Evolutionary conservation across 1,140 invertebrate species (phyloP).

Genomic region (Penaeus japonicus): DNA sequence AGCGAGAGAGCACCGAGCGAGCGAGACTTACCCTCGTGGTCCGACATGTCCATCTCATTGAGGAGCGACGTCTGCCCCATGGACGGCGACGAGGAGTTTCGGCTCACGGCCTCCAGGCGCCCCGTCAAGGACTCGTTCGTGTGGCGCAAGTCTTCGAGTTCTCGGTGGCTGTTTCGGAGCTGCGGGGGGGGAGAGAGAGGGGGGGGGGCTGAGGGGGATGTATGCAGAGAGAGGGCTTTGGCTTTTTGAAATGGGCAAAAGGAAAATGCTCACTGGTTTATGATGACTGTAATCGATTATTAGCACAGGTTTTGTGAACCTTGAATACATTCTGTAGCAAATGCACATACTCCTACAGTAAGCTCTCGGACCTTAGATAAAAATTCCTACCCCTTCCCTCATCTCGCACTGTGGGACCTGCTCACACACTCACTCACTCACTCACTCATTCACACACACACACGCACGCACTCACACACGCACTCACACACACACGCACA

Average conservation of each 20-base stretch:
- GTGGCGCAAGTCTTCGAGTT: conserved; percentile 72
- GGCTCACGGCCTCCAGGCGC: conserved; percentile 64
- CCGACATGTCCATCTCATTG: conserved; percentile 69
- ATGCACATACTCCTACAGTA: too few relatives aligned
- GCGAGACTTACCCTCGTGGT: conserved; percentile 57
- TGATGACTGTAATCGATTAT: not conserved
- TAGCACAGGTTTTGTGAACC: not conserved
- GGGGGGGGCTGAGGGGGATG: not conserved
- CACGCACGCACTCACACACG: too few relatives aligned
- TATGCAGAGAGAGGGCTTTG: not conserved
- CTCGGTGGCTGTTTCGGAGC: conserved; percentile 67
- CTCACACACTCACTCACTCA: too few relatives aligned
- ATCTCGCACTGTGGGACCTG: too few relatives aligned
- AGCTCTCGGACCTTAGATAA: too few relatives aligned
- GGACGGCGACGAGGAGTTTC: conserved; percentile 60
- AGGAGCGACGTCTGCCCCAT: conserved; percentile 66
- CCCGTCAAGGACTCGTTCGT: conserved; percentile 66
- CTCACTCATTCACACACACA: too few relatives aligned
- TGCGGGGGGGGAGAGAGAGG: conserved; percentile 54
- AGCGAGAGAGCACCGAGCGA: not conserved
- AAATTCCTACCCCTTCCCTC: too few relatives aligned
- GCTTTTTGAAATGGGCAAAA: not conserved
- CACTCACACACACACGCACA: too few relatives aligned
- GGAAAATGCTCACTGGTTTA: not conserved
- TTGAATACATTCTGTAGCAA: too few relatives aligned